Evolutionary conservation across 2,797 vertebrate genomes (phyloP).

Genomic region (Cirrhinus molitorella): DNA sequence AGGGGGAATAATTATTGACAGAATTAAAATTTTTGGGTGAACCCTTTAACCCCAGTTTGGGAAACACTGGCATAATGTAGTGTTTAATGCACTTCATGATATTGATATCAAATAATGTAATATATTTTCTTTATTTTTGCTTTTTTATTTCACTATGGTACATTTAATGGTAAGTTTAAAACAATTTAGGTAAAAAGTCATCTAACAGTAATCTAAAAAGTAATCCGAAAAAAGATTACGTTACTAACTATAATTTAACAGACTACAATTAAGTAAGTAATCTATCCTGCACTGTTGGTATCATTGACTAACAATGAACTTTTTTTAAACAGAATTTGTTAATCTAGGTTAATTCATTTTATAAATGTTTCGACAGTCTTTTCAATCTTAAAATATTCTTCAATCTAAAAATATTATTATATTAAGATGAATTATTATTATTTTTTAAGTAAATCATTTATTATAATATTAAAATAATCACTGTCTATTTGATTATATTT

Average conservation of each 20-base stretch:
- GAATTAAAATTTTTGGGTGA: too few species aligned
- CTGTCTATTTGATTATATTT: too few species aligned
- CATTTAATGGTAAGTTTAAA: neutral
- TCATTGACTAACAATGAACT: neutral
- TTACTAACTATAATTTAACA: neutral
- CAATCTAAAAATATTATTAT: neutral
- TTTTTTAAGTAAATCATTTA: neutral
- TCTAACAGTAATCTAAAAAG: neutral
- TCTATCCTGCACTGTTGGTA: neutral
- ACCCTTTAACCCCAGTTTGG: neutral
- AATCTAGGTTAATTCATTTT: neutral
- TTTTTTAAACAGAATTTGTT: neutral
- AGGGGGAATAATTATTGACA: too few species aligned
- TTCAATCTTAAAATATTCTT: neutral
- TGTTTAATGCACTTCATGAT: slow-evolving; percentile 1
- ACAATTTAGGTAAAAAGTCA: neutral
- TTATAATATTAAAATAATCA: too few species aligned
- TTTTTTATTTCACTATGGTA: neutral
- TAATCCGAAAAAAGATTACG: neutral
- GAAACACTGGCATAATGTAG: neutral
- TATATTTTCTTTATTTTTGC: neutral
- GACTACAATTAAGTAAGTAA: neutral
- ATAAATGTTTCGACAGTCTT: neutral
- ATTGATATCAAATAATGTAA: neutral
- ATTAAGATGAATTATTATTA: neutral